Base-by-base conservation (phyloP, 2,888 invertebrate genomes). In the Thera britannica region DNA sequence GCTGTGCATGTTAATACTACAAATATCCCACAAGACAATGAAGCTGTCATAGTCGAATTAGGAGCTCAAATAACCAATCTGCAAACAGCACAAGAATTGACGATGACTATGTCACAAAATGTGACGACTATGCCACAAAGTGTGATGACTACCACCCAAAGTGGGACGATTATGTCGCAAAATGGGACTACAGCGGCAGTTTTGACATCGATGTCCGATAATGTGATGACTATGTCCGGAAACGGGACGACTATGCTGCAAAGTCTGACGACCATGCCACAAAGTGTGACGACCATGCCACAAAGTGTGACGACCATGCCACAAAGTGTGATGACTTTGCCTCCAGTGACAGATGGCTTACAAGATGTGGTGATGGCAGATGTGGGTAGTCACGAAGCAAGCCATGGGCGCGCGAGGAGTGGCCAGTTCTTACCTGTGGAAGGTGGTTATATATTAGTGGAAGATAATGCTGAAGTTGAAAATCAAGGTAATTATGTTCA, bases 381-480 rank as follows among this genome's bases (percentile, higher is more conserved):
- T 4, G 65, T 79, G 3, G 83, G 79, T 3, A 78, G 82, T 0
- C 89, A 91, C 68, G 71, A 65, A 0, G 75, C 78, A 0, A 78
- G 35, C 58, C 88, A 90, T 72, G 89, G 89, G 0, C 79, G 81
- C 3, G 81, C 87, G 0, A 84, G 83, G 51, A 79, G 65, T 75
- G 88, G 85, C 0, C 84, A 89, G 67, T 90, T 89, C 58, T 67
- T 93, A 61, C 90, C 92, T 0, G 90, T 92, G 0, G 93, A 92
- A 73, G 93, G 92, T 2, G 93, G 92, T 2, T 93, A 88, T 72
- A 88, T 92, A 49, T 75, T 91, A 1, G 89, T 93, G 1, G 87
- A 84, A 35, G 90, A 88, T 2, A 82, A 82, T 69, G 74, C 61
- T 6, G 75, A 68, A 6, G 8, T 34, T 52, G 3, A 9, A 12